Percentiles rank a stretch among this genome's conserved stretches.
These are phyloP conservation scores for Subacronicta megacephala DNA, from an alignment of 2,888 invertebrate species.

Conservation along the genomic window DNA sequence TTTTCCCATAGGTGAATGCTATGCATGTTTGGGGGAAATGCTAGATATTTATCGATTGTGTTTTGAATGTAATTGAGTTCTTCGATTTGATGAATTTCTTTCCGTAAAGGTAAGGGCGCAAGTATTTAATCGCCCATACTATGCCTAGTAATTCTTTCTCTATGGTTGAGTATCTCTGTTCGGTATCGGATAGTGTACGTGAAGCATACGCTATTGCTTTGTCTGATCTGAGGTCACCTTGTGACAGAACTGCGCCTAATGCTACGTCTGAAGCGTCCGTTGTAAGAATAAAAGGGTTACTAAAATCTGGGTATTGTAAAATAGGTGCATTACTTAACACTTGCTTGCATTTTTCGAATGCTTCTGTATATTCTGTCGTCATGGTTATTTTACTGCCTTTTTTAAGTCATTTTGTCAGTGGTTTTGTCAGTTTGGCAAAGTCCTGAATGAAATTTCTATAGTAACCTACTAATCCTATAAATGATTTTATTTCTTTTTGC, in stretches of 20 bases:
- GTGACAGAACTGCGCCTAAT: constrained; percentile 57
- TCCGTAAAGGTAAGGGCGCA: constrained; percentile 69
- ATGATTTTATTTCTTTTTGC: constrained; percentile 54
- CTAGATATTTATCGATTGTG: constrained; percentile 7
- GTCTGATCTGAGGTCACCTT: constrained; percentile 54
- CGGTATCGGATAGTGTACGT: constrained; percentile 52
- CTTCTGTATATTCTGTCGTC: constrained; percentile 32
- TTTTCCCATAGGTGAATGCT: constrained; percentile 29
- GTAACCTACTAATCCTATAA: constrained; percentile 54
- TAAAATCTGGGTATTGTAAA: constrained; percentile 68
- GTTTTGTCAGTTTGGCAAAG: constrained; percentile 55
- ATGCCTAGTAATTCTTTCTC: constrained; percentile 69
- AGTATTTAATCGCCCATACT: constrained; percentile 66
- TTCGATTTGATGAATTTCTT: constrained; percentile 57
- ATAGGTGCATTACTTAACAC: constrained; percentile 61
- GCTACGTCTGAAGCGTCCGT: constrained; percentile 60
- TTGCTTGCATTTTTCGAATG: constrained; percentile 58
- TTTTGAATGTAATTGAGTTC: constrained; percentile 33
- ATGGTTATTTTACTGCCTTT: constrained; percentile 35
- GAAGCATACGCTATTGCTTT: constrained; percentile 57
- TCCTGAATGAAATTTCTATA: constrained; percentile 55
- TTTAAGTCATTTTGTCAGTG: constrained; percentile 54
- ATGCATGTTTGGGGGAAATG: constrained; percentile 18
- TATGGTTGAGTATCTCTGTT: constrained; percentile 53
- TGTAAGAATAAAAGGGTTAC: constrained; percentile 54